A percentile compares a stretch with the other conserved stretches of the same genome.
Conservation (phyloP, 2,113 vertebrate genomes). For the Climacteris rufus region DNA sequence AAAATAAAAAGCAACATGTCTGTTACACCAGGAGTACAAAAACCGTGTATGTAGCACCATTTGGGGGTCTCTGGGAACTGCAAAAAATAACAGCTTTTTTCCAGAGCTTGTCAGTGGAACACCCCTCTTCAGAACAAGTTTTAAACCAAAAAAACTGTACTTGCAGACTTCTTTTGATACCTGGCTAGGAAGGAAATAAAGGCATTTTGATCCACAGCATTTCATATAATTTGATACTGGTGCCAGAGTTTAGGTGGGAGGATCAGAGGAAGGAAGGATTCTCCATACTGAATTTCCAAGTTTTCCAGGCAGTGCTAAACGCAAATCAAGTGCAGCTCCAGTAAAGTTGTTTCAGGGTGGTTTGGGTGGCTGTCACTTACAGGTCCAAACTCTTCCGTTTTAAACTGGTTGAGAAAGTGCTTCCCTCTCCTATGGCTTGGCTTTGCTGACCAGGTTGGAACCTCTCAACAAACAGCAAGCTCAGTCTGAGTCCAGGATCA, state of each 20-base stretch:
- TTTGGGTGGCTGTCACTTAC: not conserved
- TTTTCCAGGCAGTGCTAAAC: not conserved
- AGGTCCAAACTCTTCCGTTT: not conserved
- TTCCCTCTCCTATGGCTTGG: not conserved
- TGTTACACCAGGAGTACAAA: not conserved
- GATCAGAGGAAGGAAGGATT: not conserved
- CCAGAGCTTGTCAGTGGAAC: not conserved
- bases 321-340: not conserved
- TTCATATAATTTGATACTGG: not conserved
- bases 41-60: not conserved
- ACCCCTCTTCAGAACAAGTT: not conserved
- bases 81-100: not conserved
- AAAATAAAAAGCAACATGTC: not conserved
- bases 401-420: not conserved
- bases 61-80: not conserved
- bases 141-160: not conserved
- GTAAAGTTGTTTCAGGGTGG: not conserved
- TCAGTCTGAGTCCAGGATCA: not conserved
- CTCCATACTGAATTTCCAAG: accelerated
- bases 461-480: accelerated
- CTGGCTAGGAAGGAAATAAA: not conserved
- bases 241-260: not conserved
- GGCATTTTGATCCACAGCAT: not conserved
- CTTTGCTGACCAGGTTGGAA: not conserved
- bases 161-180: not conserved